A percentile compares a stretch with the other conserved stretches of the same genome.
Evolutionary conservation across 2,797 vertebrate species (phyloP).

Genomic region (Trematomus bernacchii): DNA sequence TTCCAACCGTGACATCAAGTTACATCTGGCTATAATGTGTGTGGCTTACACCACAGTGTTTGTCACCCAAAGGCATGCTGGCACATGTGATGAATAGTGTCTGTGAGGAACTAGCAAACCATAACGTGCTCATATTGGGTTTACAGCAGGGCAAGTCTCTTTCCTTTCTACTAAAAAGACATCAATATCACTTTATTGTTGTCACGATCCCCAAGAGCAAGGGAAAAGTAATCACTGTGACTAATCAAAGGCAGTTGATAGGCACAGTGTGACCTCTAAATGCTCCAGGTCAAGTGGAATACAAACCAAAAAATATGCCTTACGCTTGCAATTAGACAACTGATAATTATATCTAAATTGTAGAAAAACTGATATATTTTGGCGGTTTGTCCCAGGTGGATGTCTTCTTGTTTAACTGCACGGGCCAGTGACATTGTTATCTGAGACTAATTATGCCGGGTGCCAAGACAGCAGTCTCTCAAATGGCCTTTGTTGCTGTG

Average conservation of each 20-base stretch:
- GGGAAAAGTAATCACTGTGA: slow-evolving; percentile 53
- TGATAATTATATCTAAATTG: slow-evolving; percentile 37
- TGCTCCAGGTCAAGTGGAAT: slow-evolving; percentile 42
- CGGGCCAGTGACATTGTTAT: slow-evolving; percentile 66
- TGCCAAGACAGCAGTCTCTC: slow-evolving; percentile 64
- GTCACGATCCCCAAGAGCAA: slow-evolving; percentile 42
- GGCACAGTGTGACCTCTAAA: slow-evolving; percentile 40
- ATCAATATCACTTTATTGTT: slow-evolving; percentile 61
- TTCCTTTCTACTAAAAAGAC: slow-evolving; percentile 23
- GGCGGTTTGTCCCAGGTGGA: slow-evolving; percentile 14
- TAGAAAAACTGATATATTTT: slow-evolving; percentile 21
- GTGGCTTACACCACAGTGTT: slow-evolving; percentile 37
- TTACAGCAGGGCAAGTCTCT: slow-evolving; percentile 31
- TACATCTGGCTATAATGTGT: slow-evolving; percentile 66
- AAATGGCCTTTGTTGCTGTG: slow-evolving; percentile 73
- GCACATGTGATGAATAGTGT: slow-evolving; percentile 19
- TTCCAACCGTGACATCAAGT: slow-evolving; percentile 33
- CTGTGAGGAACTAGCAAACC: slow-evolving; percentile 47
- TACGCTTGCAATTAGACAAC: slow-evolving; percentile 45
- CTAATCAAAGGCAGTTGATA: slow-evolving; percentile 62
- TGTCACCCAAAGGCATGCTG: slow-evolving; percentile 47
- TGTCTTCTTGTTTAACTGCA: slow-evolving; percentile 11
- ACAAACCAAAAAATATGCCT: slow-evolving; percentile 26
- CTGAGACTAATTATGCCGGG: slow-evolving; percentile 73
- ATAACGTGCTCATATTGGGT: slow-evolving; percentile 29